phyloP scores from a whole-genome alignment of 2,888 invertebrate species.

The Drosophila prolongata region DNA sequence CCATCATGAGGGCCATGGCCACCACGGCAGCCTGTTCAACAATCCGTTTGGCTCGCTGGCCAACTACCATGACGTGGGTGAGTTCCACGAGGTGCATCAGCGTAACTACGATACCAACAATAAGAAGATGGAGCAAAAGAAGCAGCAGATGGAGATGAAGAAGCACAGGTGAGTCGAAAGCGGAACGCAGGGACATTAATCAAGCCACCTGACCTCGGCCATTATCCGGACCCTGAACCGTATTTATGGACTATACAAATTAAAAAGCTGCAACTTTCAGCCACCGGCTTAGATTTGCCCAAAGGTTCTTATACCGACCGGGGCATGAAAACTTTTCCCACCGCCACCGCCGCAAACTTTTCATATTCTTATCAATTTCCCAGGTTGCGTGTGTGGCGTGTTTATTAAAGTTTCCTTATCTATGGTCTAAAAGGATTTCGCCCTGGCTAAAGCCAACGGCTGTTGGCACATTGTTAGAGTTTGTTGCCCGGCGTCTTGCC shows the following conservation, averaged over 20 bases:
- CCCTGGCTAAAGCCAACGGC: slow-evolving; percentile 46
- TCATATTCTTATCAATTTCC: slow-evolving; percentile 77
- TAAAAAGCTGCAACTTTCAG: slow-evolving; percentile 67
- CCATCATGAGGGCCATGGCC: slow-evolving; percentile 79
- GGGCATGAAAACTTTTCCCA: slow-evolving; percentile 51
- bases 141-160: slow-evolving; percentile 75
- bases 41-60: slow-evolving; percentile 83
- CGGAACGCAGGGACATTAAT: slow-evolving; percentile 45
- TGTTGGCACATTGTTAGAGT: slow-evolving; percentile 74
- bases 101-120: slow-evolving; percentile 84
- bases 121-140: slow-evolving; percentile 82
- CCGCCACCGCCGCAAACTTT: slow-evolving; percentile 67
- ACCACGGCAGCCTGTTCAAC: slow-evolving; percentile 78
- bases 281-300: slow-evolving; percentile 24
- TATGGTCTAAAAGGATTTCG: slow-evolving; percentile 73
- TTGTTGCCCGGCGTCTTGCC: slow-evolving; percentile 48
- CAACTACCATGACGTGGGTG: slow-evolving; percentile 82
- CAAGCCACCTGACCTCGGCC: slow-evolving; percentile 27
- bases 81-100: slow-evolving; percentile 81
- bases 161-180: slow-evolving; percentile 83
- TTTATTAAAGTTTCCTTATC: slow-evolving; percentile 78
- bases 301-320: not conserved
- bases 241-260: slow-evolving; percentile 69
- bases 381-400: slow-evolving; percentile 77
- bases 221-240: slow-evolving; percentile 38